These are phyloP conservation scores for Heterodera carotae DNA, from an alignment of 1,140 invertebrate species.

Conservation along the genomic window DNA sequence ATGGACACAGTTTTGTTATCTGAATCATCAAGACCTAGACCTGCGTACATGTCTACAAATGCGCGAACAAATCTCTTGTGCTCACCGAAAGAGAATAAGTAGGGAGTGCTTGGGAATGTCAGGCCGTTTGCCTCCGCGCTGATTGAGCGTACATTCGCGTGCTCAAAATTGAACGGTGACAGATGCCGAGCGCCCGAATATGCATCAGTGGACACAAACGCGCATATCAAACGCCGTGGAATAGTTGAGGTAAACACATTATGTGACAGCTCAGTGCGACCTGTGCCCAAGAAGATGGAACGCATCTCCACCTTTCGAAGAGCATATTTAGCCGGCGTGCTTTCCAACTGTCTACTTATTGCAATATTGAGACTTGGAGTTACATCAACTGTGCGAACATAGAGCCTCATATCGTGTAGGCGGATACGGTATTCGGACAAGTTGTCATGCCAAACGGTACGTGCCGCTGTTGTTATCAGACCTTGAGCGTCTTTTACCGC, in stretches of 20 bases:
- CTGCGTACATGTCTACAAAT: constrained; percentile 40
- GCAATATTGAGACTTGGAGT: no score
- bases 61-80: constrained; percentile 30
- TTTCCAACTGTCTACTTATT: no score
- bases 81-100: constrained; percentile 18
- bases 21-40: no score
- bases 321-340: no score
- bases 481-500: background rate
- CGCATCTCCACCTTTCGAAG: constrained; percentile 33
- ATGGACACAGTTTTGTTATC: constrained; percentile 32
- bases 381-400: no score
- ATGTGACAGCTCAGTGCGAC: constrained; percentile 31
- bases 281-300: constrained; percentile 12
- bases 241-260: no score
- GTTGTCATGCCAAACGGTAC: constrained; percentile 16
- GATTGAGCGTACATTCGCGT: constrained; percentile 27
- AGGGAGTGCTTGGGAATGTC: constrained; percentile 21
- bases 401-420: no score
- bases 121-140: constrained; percentile 30
- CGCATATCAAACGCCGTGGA: constrained; percentile 29
- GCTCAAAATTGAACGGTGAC: constrained; percentile 40
- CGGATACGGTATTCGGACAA: no score
- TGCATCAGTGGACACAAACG: constrained; percentile 9
- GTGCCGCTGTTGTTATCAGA: background rate
- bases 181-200: constrained; percentile 10